These are phyloP conservation scores for Glaucomys volans DNA, from an alignment of 2,113 vertebrate genomes.

Conservation along the genomic window DNA sequence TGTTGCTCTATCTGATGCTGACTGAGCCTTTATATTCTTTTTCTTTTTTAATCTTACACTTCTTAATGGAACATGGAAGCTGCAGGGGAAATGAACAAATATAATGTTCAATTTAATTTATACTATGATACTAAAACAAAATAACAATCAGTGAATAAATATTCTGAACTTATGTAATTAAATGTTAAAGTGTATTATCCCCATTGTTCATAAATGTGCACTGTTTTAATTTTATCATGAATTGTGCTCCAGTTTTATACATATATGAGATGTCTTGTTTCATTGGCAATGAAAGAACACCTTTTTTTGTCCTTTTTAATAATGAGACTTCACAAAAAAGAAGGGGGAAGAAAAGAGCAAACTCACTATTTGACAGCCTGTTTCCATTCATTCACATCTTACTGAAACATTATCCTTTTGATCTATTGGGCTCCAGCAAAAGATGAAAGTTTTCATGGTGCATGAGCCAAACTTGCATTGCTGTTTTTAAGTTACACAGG, in stretches of 20 bases:
- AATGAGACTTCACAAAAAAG: slow-evolving; percentile 37
- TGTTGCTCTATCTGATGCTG: not conserved
- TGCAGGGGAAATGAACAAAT: not conserved
- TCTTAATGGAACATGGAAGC: not conserved
- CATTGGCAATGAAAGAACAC: not conserved
- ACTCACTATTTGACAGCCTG: slow-evolving; percentile 31
- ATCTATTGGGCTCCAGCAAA: slow-evolving; percentile 57
- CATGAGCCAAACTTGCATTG: not conserved
- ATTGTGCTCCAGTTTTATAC: not conserved
- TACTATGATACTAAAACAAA: not conserved
- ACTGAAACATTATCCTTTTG: slow-evolving; percentile 69
- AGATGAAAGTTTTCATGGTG: slow-evolving; percentile 70
- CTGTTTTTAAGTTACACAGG: slow-evolving; percentile 55
- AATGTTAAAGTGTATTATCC: not conserved
- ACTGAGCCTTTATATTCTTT: not conserved
- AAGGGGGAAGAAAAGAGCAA: not conserved
- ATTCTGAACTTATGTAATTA: not conserved
- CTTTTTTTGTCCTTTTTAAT: slow-evolving; percentile 14
- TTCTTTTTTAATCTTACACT: not conserved
- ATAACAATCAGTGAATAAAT: not conserved
- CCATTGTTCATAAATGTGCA: not conserved
- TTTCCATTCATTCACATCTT: slow-evolving; percentile 65
- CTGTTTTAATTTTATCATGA: slow-evolving; percentile 10
- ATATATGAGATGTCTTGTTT: not conserved
- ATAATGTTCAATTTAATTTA: not conserved